Conservation (phyloP, 2,113 vertebrate species). For the Benitochromis conjunctus region DNA sequence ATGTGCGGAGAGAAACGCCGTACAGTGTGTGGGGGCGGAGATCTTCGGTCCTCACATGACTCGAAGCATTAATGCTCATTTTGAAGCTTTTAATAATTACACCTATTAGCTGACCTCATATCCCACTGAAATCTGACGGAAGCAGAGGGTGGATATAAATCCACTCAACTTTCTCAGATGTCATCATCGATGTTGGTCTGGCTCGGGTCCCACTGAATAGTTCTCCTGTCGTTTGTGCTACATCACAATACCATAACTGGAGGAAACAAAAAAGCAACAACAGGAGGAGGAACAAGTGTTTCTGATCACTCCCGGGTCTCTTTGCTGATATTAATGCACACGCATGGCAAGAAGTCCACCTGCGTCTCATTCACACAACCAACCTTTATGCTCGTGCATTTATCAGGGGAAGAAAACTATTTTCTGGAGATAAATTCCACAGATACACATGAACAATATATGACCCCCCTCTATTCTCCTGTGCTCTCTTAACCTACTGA, state of each 20-base stretch:
- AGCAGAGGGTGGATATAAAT: background rate
- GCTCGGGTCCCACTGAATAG: background rate
- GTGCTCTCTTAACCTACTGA: background rate
- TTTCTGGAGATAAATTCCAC: background rate
- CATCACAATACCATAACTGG: background rate
- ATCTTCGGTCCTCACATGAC: background rate
- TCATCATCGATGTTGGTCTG: background rate
- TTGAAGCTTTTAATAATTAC: background rate
- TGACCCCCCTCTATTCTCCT: background rate
- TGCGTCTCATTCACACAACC: conserved; percentile 21
- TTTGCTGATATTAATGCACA: background rate
- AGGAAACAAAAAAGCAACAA: background rate
- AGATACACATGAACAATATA: background rate
- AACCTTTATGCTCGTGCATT: background rate
- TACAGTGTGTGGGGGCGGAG: background rate
- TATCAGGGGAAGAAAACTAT: background rate
- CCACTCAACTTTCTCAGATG: background rate
- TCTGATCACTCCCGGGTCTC: background rate
- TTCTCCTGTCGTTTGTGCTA: background rate
- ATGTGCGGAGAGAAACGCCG: background rate
- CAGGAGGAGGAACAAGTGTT: background rate
- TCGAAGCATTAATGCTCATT: background rate
- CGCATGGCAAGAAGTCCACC: background rate
- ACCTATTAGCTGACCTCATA: background rate
- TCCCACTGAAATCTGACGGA: background rate